These are phyloP conservation scores for Tachysurus fulvidraco DNA, from an alignment of 2,113 vertebrate genomes.

Conservation along the genomic window DNA sequence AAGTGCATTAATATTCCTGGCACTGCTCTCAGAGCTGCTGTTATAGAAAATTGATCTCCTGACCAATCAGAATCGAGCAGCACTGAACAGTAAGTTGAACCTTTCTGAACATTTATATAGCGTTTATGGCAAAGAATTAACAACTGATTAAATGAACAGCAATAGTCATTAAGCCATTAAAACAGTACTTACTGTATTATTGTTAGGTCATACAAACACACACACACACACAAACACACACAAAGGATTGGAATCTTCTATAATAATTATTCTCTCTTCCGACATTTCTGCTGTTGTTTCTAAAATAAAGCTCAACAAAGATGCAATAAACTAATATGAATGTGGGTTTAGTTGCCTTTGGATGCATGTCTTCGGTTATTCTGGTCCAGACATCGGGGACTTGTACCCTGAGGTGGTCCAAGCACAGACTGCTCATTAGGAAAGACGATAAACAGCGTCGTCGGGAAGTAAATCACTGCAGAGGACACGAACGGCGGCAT, in stretches of 20 bases:
- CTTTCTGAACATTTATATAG: neutral
- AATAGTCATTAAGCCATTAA: too few relatives aligned
- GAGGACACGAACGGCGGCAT: neutral
- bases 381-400: slow-evolving; percentile 1
- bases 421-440: slow-evolving; percentile 35
- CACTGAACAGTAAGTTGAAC: neutral
- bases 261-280: too few relatives aligned
- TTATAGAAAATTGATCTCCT: neutral
- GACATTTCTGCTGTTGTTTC: neutral
- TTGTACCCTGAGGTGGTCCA: neutral
- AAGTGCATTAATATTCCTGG: too few relatives aligned
- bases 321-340: neutral
- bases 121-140: neutral
- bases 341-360: neutral
- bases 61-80: neutral
- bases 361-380: neutral
- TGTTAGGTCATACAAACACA: neutral
- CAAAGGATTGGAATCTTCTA: neutral
- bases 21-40: neutral
- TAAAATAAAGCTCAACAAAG: neutral
- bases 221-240: neutral
- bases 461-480: neutral
- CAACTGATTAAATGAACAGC: neutral
- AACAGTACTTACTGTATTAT: neutral
- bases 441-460: slow-evolving; percentile 29